Evolutionary conservation across 2,797 vertebrate species (phyloP).

Genomic region (Eulemur rubriventer): DNA sequence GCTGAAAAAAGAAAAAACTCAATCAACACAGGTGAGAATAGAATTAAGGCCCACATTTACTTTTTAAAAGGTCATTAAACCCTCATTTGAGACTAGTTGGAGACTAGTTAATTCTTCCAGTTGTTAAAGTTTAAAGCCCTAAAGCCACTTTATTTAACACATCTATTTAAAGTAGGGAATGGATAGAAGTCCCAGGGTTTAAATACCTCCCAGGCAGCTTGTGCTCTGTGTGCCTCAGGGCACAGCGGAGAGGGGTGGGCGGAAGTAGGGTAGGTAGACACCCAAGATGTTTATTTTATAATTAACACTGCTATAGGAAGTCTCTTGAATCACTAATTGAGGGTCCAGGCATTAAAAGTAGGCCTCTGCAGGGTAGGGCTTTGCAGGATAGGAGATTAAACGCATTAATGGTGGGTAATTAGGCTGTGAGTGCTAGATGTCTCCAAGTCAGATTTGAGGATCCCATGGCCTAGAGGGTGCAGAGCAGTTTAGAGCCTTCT

Average conservation of each 20-base stretch:
- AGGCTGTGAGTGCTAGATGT: background rate
- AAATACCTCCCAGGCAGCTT: slow-evolving; percentile 33
- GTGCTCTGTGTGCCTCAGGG: background rate
- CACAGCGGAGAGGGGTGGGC: accelerated
- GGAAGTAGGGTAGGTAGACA: background rate
- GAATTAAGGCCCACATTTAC: slow-evolving; percentile 23
- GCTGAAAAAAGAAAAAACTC: background rate
- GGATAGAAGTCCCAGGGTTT: background rate
- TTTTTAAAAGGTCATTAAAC: slow-evolving; percentile 59
- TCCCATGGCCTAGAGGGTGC: background rate
- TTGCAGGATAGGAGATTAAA: slow-evolving; percentile 11
- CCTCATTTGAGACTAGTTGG: slow-evolving; percentile 31
- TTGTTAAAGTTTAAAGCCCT: slow-evolving; percentile 55
- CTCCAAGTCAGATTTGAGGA: background rate
- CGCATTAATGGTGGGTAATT: background rate
- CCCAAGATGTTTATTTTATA: background rate
- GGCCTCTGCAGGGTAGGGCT: background rate
- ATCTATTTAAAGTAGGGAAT: background rate
- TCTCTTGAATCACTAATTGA: slow-evolving; percentile 34
- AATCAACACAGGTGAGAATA: slow-evolving; percentile 1
- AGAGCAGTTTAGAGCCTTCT: background rate
- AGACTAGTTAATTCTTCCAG: slow-evolving; percentile 60
- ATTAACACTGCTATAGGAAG: background rate
- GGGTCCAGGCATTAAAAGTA: background rate
- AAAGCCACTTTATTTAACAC: slow-evolving; percentile 56